Evolutionary conservation across 1,140 invertebrate genomes (phyloP).

Genomic region (Drosophila pandora): DNA sequence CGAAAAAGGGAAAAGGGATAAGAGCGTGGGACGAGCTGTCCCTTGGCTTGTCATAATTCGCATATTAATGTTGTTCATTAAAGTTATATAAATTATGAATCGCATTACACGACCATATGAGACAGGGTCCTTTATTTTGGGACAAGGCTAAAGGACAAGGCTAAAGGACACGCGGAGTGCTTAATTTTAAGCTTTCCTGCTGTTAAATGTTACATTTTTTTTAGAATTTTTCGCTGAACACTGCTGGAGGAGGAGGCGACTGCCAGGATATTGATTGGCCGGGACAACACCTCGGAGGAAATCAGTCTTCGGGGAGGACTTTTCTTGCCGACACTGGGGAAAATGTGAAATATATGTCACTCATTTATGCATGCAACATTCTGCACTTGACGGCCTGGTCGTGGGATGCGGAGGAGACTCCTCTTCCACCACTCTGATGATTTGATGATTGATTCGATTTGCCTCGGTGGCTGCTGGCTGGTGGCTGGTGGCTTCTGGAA

Average conservation of each 20-base stretch:
- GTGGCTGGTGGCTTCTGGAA: slow-evolving; percentile 14
- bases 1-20: neutral
- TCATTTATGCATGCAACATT: slow-evolving; percentile 53
- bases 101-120: slow-evolving; percentile 61
- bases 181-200: slow-evolving; percentile 9
- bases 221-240: no score
- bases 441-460: slow-evolving; percentile 53
- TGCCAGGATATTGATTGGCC: slow-evolving; percentile 16
- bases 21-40: slow-evolving; percentile 14
- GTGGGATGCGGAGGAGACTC: no score
- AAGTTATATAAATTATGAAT: slow-evolving; percentile 81
- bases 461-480: slow-evolving; percentile 17
- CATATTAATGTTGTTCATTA: slow-evolving; percentile 81
- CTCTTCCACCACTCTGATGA: slow-evolving; percentile 3
- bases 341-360: slow-evolving; percentile 38
- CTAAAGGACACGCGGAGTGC: neutral
- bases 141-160: neutral
- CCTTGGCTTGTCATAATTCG: slow-evolving; percentile 63
- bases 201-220: no score
- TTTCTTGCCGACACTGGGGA: slow-evolving; percentile 21
- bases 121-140: slow-evolving; percentile 14
- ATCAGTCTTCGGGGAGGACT: no score
- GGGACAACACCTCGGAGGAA: slow-evolving; percentile 22
- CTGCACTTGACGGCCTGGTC: slow-evolving; percentile 15
- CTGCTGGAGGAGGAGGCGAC: no score